Evolutionary conservation across 2,888 invertebrate genomes (phyloP).

Genomic region (Ptychoptera albimana): DNA sequence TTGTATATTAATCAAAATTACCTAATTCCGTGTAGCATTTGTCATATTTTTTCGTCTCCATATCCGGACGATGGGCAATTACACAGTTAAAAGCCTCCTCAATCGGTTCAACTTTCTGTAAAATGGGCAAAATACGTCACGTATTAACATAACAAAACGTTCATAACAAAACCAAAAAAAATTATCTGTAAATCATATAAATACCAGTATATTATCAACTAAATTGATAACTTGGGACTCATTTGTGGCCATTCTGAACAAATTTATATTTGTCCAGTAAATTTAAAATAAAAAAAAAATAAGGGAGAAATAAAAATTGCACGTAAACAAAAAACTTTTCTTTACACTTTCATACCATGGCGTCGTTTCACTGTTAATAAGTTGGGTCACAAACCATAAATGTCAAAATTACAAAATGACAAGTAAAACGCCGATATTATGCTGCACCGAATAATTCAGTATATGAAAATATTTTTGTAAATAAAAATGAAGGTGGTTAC

Average conservation of each 20-base stretch:
- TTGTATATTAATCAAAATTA: slow-evolving; percentile 12
- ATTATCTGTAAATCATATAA: background rate
- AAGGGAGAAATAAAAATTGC: too few species aligned
- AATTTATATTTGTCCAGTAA: too few species aligned
- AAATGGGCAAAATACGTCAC: slow-evolving; percentile 13
- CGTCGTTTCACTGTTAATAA: too few species aligned
- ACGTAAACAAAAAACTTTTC: too few species aligned
- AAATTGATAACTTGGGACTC: background rate
- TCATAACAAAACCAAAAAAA: background rate
- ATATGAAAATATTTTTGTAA: too few species aligned
- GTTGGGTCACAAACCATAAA: too few species aligned
- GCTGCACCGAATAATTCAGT: too few species aligned
- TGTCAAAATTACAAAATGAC: too few species aligned
- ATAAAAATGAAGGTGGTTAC: too few species aligned
- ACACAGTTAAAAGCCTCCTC: slow-evolving; percentile 85
- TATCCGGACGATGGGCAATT: slow-evolving; percentile 57
- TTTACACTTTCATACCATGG: too few species aligned
- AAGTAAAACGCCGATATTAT: too few species aligned
- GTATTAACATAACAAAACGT: background rate
- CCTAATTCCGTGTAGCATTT: slow-evolving; percentile 51
- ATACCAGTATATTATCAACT: background rate
- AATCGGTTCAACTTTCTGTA: slow-evolving; percentile 62
- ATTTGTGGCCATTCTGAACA: background rate
- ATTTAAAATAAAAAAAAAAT: too few species aligned
- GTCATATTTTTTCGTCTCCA: slow-evolving; percentile 49